phyloP scores from a whole-genome alignment of 2,113 vertebrate species.

The Hippoglossus stenolepis region DNA sequence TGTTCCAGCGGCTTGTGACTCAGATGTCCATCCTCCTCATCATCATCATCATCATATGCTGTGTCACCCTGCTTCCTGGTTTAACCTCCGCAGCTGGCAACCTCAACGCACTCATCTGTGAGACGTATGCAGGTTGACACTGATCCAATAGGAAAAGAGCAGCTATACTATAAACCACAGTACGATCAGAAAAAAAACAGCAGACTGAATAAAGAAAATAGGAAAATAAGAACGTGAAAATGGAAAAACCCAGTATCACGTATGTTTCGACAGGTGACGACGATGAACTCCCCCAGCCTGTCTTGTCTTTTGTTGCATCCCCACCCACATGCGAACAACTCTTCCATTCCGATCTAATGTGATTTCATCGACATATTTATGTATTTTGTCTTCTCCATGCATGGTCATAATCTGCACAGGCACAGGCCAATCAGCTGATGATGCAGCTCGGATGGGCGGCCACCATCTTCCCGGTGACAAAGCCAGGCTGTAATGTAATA shows the following conservation, averaged over 20 bases:
- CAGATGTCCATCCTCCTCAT: constrained; percentile 25
- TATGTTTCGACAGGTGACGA: not conserved
- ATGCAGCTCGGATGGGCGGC: constrained; percentile 64
- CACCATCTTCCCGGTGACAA: constrained; percentile 68
- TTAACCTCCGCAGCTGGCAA: constrained; percentile 13
- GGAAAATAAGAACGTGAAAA: not conserved
- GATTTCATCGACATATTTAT: not conserved
- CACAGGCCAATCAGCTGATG: constrained; percentile 60
- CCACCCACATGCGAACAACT: not conserved
- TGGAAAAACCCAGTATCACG: not conserved
- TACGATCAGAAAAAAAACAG: not conserved
- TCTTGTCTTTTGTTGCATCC: not conserved
- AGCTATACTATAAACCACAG: too few relatives aligned
- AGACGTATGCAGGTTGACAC: not conserved
- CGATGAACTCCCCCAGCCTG: not conserved
- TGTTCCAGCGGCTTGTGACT: constrained; percentile 9
- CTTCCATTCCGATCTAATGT: not conserved
- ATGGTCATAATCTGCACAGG: constrained; percentile 33
- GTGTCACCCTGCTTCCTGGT: constrained; percentile 66
- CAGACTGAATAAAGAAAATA: not conserved
- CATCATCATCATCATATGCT: constrained; percentile 63
- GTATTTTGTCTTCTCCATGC: not conserved
- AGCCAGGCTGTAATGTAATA: constrained; percentile 25
- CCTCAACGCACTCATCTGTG: not conserved
- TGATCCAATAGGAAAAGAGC: not conserved